Evolutionary conservation across 2,888 invertebrate species (phyloP).

Genomic region (Agonopterix arenella): DNA sequence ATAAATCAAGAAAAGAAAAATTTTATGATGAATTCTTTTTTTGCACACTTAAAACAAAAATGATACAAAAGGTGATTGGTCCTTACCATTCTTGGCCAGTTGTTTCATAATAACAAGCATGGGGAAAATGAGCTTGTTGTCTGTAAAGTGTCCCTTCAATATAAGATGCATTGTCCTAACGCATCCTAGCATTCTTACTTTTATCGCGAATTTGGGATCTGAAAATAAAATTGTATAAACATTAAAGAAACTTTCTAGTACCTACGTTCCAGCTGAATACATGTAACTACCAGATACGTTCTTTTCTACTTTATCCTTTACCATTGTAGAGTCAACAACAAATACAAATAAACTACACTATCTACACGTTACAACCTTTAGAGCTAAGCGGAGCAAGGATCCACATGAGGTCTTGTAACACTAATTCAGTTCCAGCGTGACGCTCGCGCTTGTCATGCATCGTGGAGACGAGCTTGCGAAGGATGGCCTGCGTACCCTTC

Average conservation of each 20-base stretch:
- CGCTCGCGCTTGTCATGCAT: slow-evolving; percentile 66
- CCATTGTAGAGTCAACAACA: too few relatives aligned
- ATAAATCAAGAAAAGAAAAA: too few relatives aligned
- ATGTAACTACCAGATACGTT: too few relatives aligned
- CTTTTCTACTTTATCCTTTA: too few relatives aligned
- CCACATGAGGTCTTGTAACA: slow-evolving; percentile 75
- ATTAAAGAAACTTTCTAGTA: too few relatives aligned
- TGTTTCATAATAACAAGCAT: slow-evolving; percentile 77
- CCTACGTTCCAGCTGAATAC: too few relatives aligned
- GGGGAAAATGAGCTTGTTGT: slow-evolving; percentile 76
- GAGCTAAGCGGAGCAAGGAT: slow-evolving; percentile 72
- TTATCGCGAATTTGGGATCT: slow-evolving; percentile 81
- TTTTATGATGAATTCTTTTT: too few relatives aligned
- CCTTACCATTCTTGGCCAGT: slow-evolving; percentile 77
- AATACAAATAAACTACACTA: too few relatives aligned
- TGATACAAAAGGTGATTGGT: too few relatives aligned
- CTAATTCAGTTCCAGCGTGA: slow-evolving; percentile 54
- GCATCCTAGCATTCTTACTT: slow-evolving; percentile 78
- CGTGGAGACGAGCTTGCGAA: slow-evolving; percentile 63
- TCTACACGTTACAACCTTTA: slow-evolving; percentile 44
- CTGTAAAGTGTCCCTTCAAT: slow-evolving; percentile 76
- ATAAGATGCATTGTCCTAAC: slow-evolving; percentile 79
- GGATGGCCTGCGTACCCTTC: slow-evolving; percentile 71
- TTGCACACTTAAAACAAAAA: too few relatives aligned
- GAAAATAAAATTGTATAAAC: slow-evolving; percentile 24